These are phyloP conservation scores for Plebejus anna DNA, from an alignment of 2,888 invertebrate species.

Conservation along the genomic window DNA sequence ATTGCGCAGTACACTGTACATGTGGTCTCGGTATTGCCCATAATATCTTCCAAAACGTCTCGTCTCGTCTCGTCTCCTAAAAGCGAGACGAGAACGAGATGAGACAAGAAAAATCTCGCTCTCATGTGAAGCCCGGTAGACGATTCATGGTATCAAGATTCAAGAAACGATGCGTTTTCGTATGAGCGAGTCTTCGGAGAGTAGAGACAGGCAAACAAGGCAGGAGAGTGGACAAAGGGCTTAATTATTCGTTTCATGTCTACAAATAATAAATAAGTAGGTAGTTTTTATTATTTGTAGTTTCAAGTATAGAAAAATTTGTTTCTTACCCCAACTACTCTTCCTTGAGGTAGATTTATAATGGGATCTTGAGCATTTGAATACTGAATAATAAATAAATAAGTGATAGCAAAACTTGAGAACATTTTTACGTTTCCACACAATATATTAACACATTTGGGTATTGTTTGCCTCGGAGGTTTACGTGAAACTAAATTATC, in stretches of 20 bases:
- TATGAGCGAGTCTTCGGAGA: too few species aligned
- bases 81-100: too few species aligned
- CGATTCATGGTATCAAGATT: too few species aligned
- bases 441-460: neutral
- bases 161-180: too few species aligned
- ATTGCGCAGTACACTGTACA: too few species aligned
- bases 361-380: conserved; percentile 68
- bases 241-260: neutral
- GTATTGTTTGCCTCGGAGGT: conserved; percentile 11
- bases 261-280: too few species aligned
- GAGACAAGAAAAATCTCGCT: too few species aligned
- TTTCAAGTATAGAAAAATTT: neutral
- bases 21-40: too few species aligned
- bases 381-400: conserved; percentile 7
- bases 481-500: conserved; percentile 7
- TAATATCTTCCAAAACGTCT: too few species aligned
- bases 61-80: too few species aligned
- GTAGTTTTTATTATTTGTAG: too few species aligned
- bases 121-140: too few species aligned
- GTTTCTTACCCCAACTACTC: conserved; percentile 77
- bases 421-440: conserved; percentile 1
- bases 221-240: neutral
- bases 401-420: neutral
- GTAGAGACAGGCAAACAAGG: neutral
- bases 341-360: conserved; percentile 78